A percentile compares a stretch with the other conserved stretches of the same genome.
These are phyloP conservation scores for Tineola bisselliella DNA, from an alignment of 2,888 invertebrate genomes.

Conservation along the genomic window DNA sequence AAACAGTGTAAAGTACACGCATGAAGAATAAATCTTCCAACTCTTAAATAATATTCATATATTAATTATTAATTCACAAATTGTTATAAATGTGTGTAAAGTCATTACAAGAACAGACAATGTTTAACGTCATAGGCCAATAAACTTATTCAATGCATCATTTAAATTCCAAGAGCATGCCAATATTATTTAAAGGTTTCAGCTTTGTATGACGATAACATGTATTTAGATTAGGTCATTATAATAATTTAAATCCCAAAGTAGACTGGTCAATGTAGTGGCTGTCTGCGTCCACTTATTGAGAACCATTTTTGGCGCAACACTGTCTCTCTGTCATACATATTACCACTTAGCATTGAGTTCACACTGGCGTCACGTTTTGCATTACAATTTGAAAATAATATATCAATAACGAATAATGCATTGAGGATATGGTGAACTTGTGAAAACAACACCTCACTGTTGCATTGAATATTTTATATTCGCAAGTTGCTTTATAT, in stretches of 20 bases:
- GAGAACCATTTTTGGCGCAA: not conserved
- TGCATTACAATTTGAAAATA: not conserved
- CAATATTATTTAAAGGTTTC: not conserved
- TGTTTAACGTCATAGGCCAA: not conserved
- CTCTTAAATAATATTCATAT: too few relatives aligned
- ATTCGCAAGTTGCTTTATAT: not conserved
- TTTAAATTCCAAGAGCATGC: constrained; percentile 3
- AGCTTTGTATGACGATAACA: not conserved
- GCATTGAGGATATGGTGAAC: not conserved
- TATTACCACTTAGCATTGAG: not conserved
- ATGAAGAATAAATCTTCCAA: too few relatives aligned
- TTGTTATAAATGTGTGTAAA: not conserved
- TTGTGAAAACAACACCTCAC: not conserved
- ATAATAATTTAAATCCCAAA: constrained; percentile 6
- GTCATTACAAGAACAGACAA: not conserved
- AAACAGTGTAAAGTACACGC: too few relatives aligned
- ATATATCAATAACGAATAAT: not conserved
- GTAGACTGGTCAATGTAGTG: not conserved
- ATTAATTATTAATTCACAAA: too few relatives aligned
- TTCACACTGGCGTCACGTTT: not conserved
- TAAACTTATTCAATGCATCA: constrained; percentile 1
- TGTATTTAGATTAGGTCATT: constrained; percentile 6
- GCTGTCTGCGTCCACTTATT: not conserved
- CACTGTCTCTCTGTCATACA: not conserved
- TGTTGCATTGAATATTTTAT: not conserved